Evolutionary conservation across 1,140 invertebrate genomes (phyloP).

Genomic region (Hormaphis cornu): DNA sequence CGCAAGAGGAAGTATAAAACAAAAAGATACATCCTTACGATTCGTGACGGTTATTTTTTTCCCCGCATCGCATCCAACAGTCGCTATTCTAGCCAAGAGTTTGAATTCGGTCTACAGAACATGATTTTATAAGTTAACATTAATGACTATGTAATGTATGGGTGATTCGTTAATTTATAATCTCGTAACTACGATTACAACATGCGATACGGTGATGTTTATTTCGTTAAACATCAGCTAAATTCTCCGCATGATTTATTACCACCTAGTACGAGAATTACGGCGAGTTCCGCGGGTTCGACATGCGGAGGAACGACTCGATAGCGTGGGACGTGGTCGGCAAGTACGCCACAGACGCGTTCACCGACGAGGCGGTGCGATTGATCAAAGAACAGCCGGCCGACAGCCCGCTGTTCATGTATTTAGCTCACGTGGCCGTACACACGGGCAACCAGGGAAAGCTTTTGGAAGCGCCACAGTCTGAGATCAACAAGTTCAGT

Average conservation of each 20-base stretch:
- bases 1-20: too few relatives aligned
- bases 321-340: constrained; percentile 53
- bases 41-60: too few relatives aligned
- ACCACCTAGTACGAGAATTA: constrained; percentile 32
- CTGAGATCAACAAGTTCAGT: constrained; percentile 52
- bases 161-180: too few relatives aligned
- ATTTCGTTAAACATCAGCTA: too few relatives aligned
- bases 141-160: too few relatives aligned
- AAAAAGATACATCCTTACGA: too few relatives aligned
- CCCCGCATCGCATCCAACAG: too few relatives aligned
- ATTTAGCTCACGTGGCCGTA: constrained; percentile 57
- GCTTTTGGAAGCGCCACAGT: constrained; percentile 52
- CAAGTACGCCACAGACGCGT: constrained; percentile 59
- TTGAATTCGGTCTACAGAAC: too few relatives aligned
- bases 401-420: constrained; percentile 54
- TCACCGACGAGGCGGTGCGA: constrained; percentile 53
- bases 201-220: neutral
- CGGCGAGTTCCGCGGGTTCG: constrained; percentile 47
- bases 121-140: too few relatives aligned
- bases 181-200: too few relatives aligned
- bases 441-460: constrained; percentile 53
- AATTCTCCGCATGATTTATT: neutral
- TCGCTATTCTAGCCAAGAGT: too few relatives aligned
- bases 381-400: constrained; percentile 49
- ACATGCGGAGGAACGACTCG: constrained; percentile 48